phyloP scores from a whole-genome alignment of 2,797 vertebrate species.

The Tamandua tetradactyla region DNA sequence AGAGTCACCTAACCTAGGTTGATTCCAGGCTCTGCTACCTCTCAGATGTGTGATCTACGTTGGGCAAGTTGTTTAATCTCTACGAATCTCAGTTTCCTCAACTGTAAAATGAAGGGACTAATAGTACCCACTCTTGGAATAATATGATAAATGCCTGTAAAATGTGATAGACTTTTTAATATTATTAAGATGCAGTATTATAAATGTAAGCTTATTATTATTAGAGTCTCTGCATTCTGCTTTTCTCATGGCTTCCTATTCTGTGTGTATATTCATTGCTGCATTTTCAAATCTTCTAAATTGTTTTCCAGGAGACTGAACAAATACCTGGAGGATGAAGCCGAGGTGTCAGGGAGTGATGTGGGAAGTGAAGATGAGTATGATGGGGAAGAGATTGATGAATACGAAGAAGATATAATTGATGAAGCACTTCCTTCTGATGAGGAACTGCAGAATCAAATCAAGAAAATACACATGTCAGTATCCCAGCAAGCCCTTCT shows the following conservation, averaged over 20 bases:
- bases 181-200: constrained; percentile 6
- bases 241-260: not conserved
- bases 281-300: constrained; percentile 38
- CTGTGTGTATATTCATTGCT: not conserved
- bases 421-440: constrained; percentile 95
- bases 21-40: not conserved
- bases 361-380: constrained; percentile 94
- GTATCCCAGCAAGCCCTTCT: constrained; percentile 74
- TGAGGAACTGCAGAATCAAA: constrained; percentile 93
- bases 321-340: constrained; percentile 95
- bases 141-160: not conserved
- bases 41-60: not conserved
- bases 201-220: constrained; percentile 10
- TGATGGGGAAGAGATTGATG: constrained; percentile 87
- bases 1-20: not conserved
- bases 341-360: constrained; percentile 96
- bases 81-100: constrained; percentile 9
- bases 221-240: not conserved
- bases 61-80: not conserved
- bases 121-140: not conserved
- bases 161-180: constrained; percentile 16
- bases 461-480: constrained; percentile 98
- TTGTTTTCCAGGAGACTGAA: constrained; percentile 86
- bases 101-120: not conserved
- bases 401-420: constrained; percentile 95